Evolutionary conservation across 2,888 invertebrate species (phyloP), one percentile per base, ranked within the genome.

Genomic region (Stenodema calcarata): DNA sequence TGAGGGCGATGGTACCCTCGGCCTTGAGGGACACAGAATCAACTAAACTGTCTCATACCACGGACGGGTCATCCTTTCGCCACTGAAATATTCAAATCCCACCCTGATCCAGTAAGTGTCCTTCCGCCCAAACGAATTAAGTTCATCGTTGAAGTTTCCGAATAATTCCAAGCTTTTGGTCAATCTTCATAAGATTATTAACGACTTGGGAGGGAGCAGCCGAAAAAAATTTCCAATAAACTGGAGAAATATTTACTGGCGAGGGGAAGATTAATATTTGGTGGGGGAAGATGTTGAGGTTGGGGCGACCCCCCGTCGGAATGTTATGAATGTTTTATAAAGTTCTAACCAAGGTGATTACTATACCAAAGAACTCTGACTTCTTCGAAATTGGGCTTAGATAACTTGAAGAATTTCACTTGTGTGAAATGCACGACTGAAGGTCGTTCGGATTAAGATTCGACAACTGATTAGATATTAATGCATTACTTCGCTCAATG

Each of bases 261-360:
- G 80, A 50, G 30, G 44, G 30, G 80, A 80, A 50, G 80, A 27
- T 50, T 80, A 50, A 80, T 80, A 50, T 62, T 62, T 7, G 62
- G 23, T 23, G 27, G 62, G 62, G 62, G 27, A 62, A 18, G 18
- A 62, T 50, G 80, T 50, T 47, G 30, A 30, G 50, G 80, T 47
- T 54, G 54, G 80, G 50, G 47, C 14, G 80, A 30, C 28, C 18
- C 28, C 27, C 44, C 80, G 16, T 27, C 80, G 80, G 80, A 80
- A 80, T 80, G 50, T 80, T 80, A 80, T 80, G 80, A 80, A 80
- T 80, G 80, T 54, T 54, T 80, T 80, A 80, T 80, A 80, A 80
- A 80, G 47, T 80, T 80, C 62, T 62, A 23, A 62, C 27, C 62
- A 27, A 62, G 23, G 62, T 11, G 62, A 62, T 62, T 62, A 62